phyloP scores from a whole-genome alignment of 2,797 vertebrate species.

The Ataeniobius toweri region DNA sequence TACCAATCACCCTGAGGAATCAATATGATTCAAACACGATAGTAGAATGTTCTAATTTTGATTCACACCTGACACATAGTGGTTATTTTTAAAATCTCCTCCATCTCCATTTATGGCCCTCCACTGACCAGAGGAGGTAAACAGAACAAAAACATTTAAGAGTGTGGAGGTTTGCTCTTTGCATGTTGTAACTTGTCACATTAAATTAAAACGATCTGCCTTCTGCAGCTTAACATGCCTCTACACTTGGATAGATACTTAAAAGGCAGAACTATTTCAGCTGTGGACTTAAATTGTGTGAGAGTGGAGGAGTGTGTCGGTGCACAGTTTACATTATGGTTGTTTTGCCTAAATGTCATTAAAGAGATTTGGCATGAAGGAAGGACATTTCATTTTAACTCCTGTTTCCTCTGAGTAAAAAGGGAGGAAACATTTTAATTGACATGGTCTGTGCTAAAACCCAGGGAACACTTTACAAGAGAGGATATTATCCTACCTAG shows the following conservation, averaged over 20 bases:
- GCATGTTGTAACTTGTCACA: slow-evolving; percentile 48
- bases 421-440: slow-evolving; percentile 42
- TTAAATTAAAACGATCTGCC: slow-evolving; percentile 58
- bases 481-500: slow-evolving; percentile 78
- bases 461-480: slow-evolving; percentile 43
- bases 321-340: slow-evolving; percentile 43
- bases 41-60: neutral
- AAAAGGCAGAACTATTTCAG: slow-evolving; percentile 72
- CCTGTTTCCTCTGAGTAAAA: slow-evolving; percentile 48
- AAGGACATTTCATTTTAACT: slow-evolving; percentile 68
- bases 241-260: slow-evolving; percentile 57
- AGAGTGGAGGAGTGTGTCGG: slow-evolving; percentile 26
- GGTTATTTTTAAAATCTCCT: slow-evolving; percentile 10
- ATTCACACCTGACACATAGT: slow-evolving; percentile 3
- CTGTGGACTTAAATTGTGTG: slow-evolving; percentile 29
- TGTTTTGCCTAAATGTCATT: slow-evolving; percentile 54
- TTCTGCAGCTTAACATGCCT: slow-evolving; percentile 40
- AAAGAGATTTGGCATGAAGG: slow-evolving; percentile 53
- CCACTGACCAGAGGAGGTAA: slow-evolving; percentile 14
- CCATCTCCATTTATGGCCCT: slow-evolving; percentile 54
- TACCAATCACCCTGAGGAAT: slow-evolving; percentile 13
- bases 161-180: slow-evolving; percentile 21
- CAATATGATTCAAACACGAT: neutral
- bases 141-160: slow-evolving; percentile 35
- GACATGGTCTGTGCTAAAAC: slow-evolving; percentile 32